Evolutionary conservation across 2,797 vertebrate genomes (phyloP).

Genomic region (Diceros bicornis): DNA sequence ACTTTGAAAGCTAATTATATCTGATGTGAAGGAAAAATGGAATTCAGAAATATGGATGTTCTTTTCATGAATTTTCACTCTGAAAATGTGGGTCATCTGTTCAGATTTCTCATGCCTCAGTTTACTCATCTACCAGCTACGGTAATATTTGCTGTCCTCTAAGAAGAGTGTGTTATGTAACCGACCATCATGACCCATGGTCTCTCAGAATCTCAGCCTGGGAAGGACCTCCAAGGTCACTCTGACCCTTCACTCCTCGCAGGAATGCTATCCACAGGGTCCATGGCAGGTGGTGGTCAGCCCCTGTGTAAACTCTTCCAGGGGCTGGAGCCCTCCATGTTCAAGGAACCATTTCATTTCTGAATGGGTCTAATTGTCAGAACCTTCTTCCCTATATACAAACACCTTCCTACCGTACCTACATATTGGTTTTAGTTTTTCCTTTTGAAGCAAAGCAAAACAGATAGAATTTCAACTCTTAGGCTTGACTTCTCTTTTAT

Average conservation of each 20-base stretch:
- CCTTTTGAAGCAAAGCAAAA: background rate
- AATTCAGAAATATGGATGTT: constrained; percentile 78
- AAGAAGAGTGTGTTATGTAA: background rate
- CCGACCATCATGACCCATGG: background rate
- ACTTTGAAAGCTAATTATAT: constrained; percentile 85
- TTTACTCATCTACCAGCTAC: constrained; percentile 12
- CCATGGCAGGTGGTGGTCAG: background rate
- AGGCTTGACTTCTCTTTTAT: background rate
- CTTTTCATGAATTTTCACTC: constrained; percentile 76
- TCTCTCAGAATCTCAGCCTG: background rate
- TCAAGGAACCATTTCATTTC: background rate
- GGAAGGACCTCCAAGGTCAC: background rate
- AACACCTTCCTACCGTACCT: background rate
- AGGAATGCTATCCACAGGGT: background rate
- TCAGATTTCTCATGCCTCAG: constrained; percentile 56
- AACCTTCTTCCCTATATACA: background rate
- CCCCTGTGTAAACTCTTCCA: background rate
- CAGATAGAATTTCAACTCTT: background rate
- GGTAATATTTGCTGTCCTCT: background rate
- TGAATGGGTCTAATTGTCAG: background rate
- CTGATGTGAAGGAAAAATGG: constrained; percentile 77
- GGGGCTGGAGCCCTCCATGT: background rate
- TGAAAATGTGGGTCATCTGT: constrained; percentile 70
- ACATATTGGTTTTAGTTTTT: background rate
- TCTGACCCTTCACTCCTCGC: background rate